Evolutionary conservation across 2,888 invertebrate genomes (phyloP).

Genomic region (Escarpia spicata): DNA sequence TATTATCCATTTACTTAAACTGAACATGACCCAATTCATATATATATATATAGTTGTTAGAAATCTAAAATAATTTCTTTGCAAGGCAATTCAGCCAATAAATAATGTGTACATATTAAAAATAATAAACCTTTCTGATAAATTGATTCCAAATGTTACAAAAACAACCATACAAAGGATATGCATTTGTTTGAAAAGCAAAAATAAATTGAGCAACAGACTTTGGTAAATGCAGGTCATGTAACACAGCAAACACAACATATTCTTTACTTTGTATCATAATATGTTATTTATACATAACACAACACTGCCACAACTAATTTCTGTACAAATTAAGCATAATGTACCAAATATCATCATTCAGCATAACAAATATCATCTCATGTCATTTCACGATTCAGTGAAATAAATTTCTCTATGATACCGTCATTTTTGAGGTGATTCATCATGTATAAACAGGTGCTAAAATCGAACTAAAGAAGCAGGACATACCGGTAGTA

Average conservation of each 20-base stretch:
- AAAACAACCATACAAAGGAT: not conserved
- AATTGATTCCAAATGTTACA: not conserved
- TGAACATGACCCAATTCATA: not conserved
- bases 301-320: not conserved
- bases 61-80: not conserved
- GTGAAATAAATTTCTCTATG: not conserved
- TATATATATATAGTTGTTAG: not conserved
- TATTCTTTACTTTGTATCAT: not conserved
- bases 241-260: not conserved
- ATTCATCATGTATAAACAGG: not conserved
- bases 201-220: not conserved
- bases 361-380: not conserved
- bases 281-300: not conserved
- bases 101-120: conserved; percentile 13
- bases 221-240: not conserved
- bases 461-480: not conserved
- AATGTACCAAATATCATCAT: not conserved
- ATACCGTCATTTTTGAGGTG: not conserved
- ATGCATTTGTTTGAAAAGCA: conserved; percentile 3
- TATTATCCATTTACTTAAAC: not conserved
- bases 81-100: not conserved
- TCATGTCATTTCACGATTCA: not conserved
- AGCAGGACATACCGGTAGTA: not conserved
- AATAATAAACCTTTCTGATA: conserved; percentile 4
- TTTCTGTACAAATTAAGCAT: not conserved